Conservation (phyloP, 2,888 invertebrate species). For the Zootermopsis nevadensis region DNA sequence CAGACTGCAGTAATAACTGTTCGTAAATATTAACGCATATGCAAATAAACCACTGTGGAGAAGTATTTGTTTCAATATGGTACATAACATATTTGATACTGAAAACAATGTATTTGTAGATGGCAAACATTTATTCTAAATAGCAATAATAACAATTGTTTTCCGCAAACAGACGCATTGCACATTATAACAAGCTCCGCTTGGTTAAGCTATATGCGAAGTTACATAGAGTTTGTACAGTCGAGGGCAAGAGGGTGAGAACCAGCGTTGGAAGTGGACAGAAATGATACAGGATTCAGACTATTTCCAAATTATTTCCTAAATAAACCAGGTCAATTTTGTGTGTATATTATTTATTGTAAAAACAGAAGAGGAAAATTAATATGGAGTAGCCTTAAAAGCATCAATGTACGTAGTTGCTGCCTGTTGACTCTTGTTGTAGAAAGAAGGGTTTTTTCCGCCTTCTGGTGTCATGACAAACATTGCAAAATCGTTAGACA, state of each 20-base stretch:
- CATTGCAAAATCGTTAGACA: too few species aligned
- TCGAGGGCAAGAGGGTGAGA: neutral
- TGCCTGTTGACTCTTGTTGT: too few species aligned
- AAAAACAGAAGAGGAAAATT: too few species aligned
- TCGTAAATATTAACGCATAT: neutral
- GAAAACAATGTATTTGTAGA: neutral
- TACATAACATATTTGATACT: neutral
- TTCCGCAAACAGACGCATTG: neutral
- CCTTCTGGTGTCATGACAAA: too few species aligned
- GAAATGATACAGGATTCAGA: neutral
- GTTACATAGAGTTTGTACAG: neutral
- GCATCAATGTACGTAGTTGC: too few species aligned
- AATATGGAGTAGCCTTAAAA: too few species aligned
- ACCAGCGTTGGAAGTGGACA: neutral
- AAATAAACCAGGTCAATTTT: neutral
- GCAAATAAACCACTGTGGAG: neutral
- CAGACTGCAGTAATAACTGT: too few species aligned
- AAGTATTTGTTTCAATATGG: neutral
- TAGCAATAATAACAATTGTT: neutral
- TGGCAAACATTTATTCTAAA: neutral
- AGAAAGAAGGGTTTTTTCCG: too few species aligned
- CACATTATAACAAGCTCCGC: neutral
- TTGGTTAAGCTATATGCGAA: neutral
- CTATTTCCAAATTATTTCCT: neutral
- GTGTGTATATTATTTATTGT: too few species aligned